Conservation (phyloP, 2,888 invertebrate genomes). For the Dolichopus griseipennis region DNA sequence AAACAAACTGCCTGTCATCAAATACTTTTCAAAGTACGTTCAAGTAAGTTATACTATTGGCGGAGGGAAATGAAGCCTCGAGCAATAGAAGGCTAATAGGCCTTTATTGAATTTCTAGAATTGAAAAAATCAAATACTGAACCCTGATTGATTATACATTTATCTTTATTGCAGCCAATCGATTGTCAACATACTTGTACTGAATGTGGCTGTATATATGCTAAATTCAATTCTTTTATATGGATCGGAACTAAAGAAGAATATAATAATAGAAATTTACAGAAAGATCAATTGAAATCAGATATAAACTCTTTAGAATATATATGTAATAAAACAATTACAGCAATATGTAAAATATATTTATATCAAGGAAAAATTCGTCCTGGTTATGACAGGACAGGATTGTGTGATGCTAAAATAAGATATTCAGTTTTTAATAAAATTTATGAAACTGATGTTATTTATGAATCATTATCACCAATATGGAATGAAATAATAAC, state of each 20-base stretch:
- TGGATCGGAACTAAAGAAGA: constrained; percentile 36
- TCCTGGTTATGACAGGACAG: constrained; percentile 47
- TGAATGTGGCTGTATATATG: constrained; percentile 36
- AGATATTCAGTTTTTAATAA: constrained; percentile 28
- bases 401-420: constrained; percentile 46
- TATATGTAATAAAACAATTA: constrained; percentile 28
- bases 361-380: constrained; percentile 60
- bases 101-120: no score
- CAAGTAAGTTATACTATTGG: no score
- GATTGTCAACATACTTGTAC: constrained; percentile 44
- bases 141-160: no score
- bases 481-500: constrained; percentile 53
- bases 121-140: no score
- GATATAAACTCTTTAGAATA: constrained; percentile 22
- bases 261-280: constrained; percentile 24
- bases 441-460: constrained; percentile 28
- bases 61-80: no score
- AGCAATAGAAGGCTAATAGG: no score
- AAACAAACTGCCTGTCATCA: not conserved
- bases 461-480: constrained; percentile 45
- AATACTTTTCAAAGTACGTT: not conserved
- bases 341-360: constrained; percentile 52
- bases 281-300: constrained; percentile 29
- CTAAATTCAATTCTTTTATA: constrained; percentile 32
- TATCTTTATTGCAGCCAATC: constrained; percentile 21